These are phyloP conservation scores for Phrynocephalus forsythii DNA, from an alignment of 2,797 vertebrate genomes.

Conservation along the genomic window DNA sequence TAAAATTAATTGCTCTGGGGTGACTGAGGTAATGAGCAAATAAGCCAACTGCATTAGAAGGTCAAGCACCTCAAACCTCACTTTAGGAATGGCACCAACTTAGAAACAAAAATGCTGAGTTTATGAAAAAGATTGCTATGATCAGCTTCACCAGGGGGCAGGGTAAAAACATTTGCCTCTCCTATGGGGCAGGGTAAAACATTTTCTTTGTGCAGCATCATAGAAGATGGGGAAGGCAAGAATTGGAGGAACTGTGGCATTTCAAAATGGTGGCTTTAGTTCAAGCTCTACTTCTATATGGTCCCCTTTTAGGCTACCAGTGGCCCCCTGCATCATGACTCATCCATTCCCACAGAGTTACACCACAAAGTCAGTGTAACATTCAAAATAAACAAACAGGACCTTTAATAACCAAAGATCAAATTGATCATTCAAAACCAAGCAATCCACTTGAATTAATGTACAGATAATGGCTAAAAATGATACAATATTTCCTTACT, in stretches of 20 bases:
- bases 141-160: neutral
- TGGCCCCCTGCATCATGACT: too few relatives aligned
- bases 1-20: neutral
- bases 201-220: neutral
- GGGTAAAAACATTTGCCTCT: neutral
- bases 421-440: neutral
- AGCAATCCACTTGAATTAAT: neutral
- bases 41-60: neutral
- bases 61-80: neutral
- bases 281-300: too few relatives aligned
- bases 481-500: neutral
- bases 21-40: neutral
- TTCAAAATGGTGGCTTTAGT: too few relatives aligned
- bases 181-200: neutral
- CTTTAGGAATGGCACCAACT: neutral
- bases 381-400: neutral
- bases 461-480: neutral
- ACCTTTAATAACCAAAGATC: neutral
- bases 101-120: neutral
- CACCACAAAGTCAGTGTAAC: neutral
- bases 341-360: neutral
- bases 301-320: too few relatives aligned
- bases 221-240: neutral
- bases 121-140: neutral
- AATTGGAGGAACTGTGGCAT: neutral